phyloP scores from a whole-genome alignment of 2,888 invertebrate genomes.

The Ectemnius lituratus region DNA sequence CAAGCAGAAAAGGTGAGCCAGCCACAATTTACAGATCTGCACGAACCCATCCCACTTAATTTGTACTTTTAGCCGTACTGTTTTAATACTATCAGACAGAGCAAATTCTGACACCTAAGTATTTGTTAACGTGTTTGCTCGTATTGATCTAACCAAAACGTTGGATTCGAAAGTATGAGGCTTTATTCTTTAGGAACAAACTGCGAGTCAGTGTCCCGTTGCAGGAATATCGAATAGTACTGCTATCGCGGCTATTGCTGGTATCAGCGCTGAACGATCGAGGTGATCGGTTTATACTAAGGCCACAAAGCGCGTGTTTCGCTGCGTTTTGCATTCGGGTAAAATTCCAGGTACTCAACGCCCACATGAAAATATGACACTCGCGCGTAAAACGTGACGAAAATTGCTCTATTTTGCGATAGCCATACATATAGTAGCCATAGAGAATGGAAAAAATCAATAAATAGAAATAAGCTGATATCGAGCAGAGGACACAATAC shows the following conservation, averaged over 20 bases:
- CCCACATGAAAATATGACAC: no score
- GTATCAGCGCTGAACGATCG: constrained; percentile 44
- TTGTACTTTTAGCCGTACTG: no score
- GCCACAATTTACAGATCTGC: background rate
- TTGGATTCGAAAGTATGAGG: background rate
- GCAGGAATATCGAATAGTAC: constrained; percentile 41
- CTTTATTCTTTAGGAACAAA: constrained; percentile 27
- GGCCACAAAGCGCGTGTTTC: no score
- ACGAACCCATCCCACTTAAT: background rate
- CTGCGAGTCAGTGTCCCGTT: constrained; percentile 19
- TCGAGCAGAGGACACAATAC: no score
- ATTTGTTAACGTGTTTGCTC: constrained; percentile 23
- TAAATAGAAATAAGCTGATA: background rate
- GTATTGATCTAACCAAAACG: constrained; percentile 23
- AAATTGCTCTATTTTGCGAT: no score
- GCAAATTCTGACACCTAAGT: no score
- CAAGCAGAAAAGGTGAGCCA: constrained; percentile 64
- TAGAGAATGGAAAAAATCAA: constrained; percentile 23
- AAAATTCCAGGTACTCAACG: no score
- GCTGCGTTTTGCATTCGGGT: no score
- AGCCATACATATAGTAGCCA: background rate
- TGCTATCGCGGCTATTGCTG: constrained; percentile 33
- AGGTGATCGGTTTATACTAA: constrained; percentile 21
- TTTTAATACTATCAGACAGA: no score
- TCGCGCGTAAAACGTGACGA: no score